These are phyloP conservation scores for Sciurus vulgaris DNA, from an alignment of 2,797 vertebrate species.

Conservation along the genomic window DNA sequence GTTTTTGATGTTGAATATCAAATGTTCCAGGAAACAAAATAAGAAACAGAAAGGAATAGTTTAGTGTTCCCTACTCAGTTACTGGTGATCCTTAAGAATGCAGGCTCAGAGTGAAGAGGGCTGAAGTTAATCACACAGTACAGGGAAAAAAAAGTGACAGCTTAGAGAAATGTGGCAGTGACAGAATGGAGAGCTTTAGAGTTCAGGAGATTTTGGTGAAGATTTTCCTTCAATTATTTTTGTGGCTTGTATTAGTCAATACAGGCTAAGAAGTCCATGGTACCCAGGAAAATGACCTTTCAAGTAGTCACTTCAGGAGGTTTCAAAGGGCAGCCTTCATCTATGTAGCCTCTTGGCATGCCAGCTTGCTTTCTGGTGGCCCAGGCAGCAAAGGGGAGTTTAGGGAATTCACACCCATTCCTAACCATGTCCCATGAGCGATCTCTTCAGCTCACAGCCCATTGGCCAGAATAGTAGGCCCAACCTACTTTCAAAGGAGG, in stretches of 20 bases:
- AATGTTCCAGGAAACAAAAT: neutral
- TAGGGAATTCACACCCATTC: neutral
- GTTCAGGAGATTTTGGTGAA: neutral
- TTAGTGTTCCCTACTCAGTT: neutral
- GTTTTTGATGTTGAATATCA: neutral
- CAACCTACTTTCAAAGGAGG: neutral
- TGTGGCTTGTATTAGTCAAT: neutral
- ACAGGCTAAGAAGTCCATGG: neutral
- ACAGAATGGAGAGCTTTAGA: neutral
- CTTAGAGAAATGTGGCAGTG: neutral
- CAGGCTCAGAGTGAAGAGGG: neutral
- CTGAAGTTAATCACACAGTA: neutral
- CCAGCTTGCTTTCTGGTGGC: neutral
- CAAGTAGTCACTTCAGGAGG: neutral
- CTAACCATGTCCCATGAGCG: neutral
- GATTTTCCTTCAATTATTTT: neutral
- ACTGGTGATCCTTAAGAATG: neutral
- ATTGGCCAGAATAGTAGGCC: neutral
- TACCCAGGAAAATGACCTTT: neutral
- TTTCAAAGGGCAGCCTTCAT: neutral
- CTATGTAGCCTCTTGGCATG: neutral
- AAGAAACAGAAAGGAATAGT: neutral
- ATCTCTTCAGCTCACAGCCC: neutral
- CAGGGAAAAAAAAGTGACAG: neutral
- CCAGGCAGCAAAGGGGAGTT: neutral